Evolutionary conservation across 2,888 invertebrate species (phyloP), one percentile per base, ranked within the genome.

Genomic region (Drosophila kuntzei): DNA sequence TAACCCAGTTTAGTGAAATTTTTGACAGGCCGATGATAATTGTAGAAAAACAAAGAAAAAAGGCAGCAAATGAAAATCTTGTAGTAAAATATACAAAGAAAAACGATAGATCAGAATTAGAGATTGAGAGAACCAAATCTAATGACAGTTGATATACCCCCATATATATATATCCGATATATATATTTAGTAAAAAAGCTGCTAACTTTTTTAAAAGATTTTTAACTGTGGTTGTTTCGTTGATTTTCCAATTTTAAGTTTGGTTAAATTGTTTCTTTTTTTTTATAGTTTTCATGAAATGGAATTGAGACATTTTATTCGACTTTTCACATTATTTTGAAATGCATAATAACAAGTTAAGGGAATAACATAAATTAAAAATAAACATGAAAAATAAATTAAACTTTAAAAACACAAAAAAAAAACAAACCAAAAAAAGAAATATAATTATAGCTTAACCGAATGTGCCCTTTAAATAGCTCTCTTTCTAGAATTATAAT

Each of bases 381-480:
- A 62, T 41, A 60, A 65, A 50, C 36, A 59, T 36, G 20, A 65
- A 65, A 55, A 71, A 67, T 46, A 54, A 53, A 62, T 51, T 64
- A 47, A 36, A 25, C 29, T 29, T 29, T 29, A 46, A 55, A 62
- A 49, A 57, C 25, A 25, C 37, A 6, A 44, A 46, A 37, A 63
- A 57, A 67, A 67, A 34, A n/a, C 43, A 59, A 43, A 62, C 25
- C 41, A 14, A 50, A 60, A 55, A 71, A 79, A 53, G 59, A 72
- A 61, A 72, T 57, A 85, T 89, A 83, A 84, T 84, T 90, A 91
- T 91, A 92, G 92, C 92, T 92, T 92, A 92, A 92, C 92, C 92
- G 91, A 92, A 92, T 92, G 92, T 92, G 92, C 92, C 92, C 92
- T 92, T 91, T 92, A 91, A 86, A 91, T 91, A 92, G 90, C 91